These are phyloP conservation scores for Cephus rjabovi DNA, from an alignment of 2,888 invertebrate genomes.

Conservation along the genomic window DNA sequence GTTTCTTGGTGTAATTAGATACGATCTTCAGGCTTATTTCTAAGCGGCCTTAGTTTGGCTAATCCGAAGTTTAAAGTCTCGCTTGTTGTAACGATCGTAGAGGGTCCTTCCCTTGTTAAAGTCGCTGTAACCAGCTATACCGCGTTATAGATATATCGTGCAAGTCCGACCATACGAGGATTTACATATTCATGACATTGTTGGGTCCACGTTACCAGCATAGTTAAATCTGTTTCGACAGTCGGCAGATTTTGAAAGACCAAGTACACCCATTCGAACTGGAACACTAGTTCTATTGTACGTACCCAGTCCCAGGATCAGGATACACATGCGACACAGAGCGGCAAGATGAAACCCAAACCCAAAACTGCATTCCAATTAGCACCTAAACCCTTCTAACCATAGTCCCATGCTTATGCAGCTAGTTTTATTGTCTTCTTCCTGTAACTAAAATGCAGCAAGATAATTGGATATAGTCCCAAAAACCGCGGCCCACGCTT, in stretches of 20 bases:
- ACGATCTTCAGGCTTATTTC: not conserved
- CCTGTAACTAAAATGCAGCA: not conserved
- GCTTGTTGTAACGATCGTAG: slow-evolving; percentile 33
- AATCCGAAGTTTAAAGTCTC: slow-evolving; percentile 29
- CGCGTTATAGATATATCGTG: slow-evolving; percentile 36
- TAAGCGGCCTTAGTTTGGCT: slow-evolving; percentile 1
- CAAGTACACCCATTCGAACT: not conserved
- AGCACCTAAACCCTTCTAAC: not conserved
- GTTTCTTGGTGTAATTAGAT: slow-evolving; percentile 4
- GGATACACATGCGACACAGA: not conserved
- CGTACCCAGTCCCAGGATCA: not conserved
- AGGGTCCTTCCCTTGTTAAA: slow-evolving; percentile 17
- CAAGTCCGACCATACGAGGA: slow-evolving; percentile 21
- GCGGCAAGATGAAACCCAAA: not conserved
- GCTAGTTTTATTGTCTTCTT: not conserved
- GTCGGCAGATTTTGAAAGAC: not conserved
- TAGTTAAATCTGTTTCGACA: not conserved
- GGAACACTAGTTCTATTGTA: not conserved
- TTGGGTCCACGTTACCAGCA: slow-evolving; percentile 4
- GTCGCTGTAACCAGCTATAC: not conserved
- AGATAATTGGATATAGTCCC: not conserved
- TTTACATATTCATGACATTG: slow-evolving; percentile 50
- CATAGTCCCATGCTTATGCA: not conserved
- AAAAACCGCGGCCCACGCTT: not conserved
- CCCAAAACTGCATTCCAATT: not conserved